Conservation (phyloP, 2,888 invertebrate species). For the Hemicrepidius hirtus region DNA sequence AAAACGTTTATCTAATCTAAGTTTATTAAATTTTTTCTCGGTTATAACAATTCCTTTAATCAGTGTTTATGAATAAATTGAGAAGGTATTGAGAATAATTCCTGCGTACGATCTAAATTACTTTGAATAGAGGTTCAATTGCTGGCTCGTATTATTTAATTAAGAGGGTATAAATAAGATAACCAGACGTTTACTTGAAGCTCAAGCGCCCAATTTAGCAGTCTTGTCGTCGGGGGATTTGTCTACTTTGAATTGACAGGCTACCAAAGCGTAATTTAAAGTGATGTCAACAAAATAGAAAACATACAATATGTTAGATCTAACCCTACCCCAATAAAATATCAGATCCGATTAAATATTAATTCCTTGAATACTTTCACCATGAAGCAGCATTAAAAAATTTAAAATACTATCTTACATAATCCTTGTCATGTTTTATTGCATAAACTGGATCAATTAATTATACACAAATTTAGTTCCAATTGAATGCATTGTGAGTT, state of each 20-base stretch:
- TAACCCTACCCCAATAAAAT: too few relatives aligned
- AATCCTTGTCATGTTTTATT: slow-evolving; percentile 18
- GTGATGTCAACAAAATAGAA: background rate
- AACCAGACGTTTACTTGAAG: slow-evolving; percentile 27
- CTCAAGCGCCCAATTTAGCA: slow-evolving; percentile 12
- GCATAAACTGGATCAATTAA: slow-evolving; percentile 14
- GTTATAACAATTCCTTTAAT: background rate
- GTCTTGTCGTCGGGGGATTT: slow-evolving; percentile 15
- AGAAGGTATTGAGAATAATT: slow-evolving; percentile 27
- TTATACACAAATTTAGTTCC: slow-evolving; percentile 11
- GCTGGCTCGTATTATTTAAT: slow-evolving; percentile 28
- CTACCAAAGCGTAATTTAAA: background rate
- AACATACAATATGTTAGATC: background rate
- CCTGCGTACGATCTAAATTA: slow-evolving; percentile 20
- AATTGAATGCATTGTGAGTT: slow-evolving; percentile 15
- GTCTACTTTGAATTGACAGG: background rate
- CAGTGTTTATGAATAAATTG: slow-evolving; percentile 13
- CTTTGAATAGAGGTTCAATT: slow-evolving; percentile 17
- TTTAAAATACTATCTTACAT: too few relatives aligned
- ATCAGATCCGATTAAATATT: too few relatives aligned
- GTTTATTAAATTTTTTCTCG: background rate
- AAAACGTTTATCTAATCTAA: background rate
- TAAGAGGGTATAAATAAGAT: slow-evolving; percentile 34
- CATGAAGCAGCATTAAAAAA: too few relatives aligned
- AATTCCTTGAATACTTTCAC: background rate